Base-by-base conservation (phyloP, 2,797 vertebrate species). In the Hippoglossus hippoglossus region DNA sequence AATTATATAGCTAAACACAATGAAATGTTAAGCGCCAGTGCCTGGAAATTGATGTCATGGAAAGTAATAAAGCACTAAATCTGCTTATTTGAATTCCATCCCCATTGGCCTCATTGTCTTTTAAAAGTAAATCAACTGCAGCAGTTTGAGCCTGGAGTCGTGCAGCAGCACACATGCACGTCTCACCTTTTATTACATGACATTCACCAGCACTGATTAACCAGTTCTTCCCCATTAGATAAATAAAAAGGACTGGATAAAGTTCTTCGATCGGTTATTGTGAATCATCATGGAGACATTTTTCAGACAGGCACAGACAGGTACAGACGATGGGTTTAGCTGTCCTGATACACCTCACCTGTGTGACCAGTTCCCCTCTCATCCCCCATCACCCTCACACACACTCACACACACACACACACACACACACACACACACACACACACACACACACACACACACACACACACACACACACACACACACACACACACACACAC, bases 221-320 rank as follows among this genome's bases (percentile, higher is more conserved):
- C 64, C 24, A 6, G 34, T 70, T 66, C 58, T 58, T 44, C 63
- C 4, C 13, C 2, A 59, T 47, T 53, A 44, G 28, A 66, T 55
- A n/a, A 64, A 66, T 22, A 65, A 67, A 58, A 62, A 39, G 46
- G 56, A 71, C 71, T 55, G 47, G 18, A 12, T 10, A 15, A n/a
- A 25, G 18, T 64, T 66, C 74, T 67, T 68, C 73, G 50, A 52
- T 21, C 58, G 50, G 79, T 75, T 64, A 84, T 79, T 75, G 59
- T 69, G 73, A 86, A 73, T 68, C 67, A 79, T 77, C 64, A 58
- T 31, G 15, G 57, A 75, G 62, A 70, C 64, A 39, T 76, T 75
- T 73, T 76, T 10, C 41, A 81, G 75, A 81, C 89, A 89, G 80
- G 86, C 75, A 80, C 64, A 67, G 68, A 62, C 87, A 84, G 64